Evolutionary conservation across 2,888 invertebrate genomes (phyloP).

Genomic region (Brenthis hecate): DNA sequence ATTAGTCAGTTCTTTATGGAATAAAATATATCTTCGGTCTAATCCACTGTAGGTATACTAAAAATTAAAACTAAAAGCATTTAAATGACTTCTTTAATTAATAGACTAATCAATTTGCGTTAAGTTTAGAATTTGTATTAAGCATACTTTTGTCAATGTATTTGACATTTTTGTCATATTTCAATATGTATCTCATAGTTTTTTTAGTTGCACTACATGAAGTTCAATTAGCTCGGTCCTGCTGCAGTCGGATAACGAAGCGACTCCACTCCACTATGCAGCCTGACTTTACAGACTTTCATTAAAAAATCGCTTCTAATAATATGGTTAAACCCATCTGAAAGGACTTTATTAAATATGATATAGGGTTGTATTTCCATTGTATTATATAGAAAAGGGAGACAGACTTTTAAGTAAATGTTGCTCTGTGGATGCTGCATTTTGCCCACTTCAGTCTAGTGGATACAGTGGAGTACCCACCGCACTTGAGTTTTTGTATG

Average conservation of each 20-base stretch:
- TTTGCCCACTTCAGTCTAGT: constrained; percentile 43
- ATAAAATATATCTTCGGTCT: no score
- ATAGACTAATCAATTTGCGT: no score
- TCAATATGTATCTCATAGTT: constrained; percentile 2
- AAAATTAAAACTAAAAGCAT: no score
- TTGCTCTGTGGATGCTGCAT: constrained; percentile 45
- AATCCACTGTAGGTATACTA: no score
- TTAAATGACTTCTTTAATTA: no score
- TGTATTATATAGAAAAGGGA: constrained; percentile 22
- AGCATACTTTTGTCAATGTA: no score
- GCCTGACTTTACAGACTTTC: constrained; percentile 38
- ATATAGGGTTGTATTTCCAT: constrained; percentile 31
- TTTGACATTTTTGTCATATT: background rate
- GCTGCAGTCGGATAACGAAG: constrained; percentile 46
- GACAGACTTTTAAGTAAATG: constrained; percentile 42
- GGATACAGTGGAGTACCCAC: constrained; percentile 45
- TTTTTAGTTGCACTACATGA: constrained; percentile 24
- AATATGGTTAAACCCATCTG: constrained; percentile 19
- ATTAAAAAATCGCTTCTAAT: constrained; percentile 42
- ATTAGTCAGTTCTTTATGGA: no score
- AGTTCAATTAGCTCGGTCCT: constrained; percentile 38
- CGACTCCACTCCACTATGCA: constrained; percentile 43
- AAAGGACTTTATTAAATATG: constrained; percentile 14
- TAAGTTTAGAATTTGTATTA: no score
- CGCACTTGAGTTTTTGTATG: constrained; percentile 46